phyloP scores from a whole-genome alignment of 1,140 invertebrate genomes.

The Meloidogyne exigua region DNA sequence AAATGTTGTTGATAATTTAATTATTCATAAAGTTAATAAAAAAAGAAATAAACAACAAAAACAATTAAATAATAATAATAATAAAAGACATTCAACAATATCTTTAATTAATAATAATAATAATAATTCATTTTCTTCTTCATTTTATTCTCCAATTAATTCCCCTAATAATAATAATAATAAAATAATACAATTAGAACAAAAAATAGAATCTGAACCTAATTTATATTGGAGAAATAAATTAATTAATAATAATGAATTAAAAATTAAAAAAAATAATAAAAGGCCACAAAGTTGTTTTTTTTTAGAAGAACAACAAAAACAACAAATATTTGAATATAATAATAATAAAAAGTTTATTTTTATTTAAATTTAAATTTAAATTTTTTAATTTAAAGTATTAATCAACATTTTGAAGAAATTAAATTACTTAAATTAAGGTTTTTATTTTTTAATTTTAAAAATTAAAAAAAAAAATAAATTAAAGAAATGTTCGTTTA shows the following conservation, averaged over 20 bases:
- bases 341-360: too few relatives aligned
- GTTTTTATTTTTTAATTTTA: not conserved
- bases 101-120: not conserved
- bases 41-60: slow-evolving; percentile 10
- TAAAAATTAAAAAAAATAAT: not conserved
- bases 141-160: not conserved
- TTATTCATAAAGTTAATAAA: not conserved
- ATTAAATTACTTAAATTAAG: not conserved
- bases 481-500: slow-evolving; percentile 28
- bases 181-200: not conserved
- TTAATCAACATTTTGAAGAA: not conserved
- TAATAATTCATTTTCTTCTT: not conserved
- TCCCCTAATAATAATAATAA: not conserved
- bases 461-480: slow-evolving; percentile 11
- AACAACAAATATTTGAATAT: not conserved
- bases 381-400: not conserved
- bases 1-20: slow-evolving; percentile 15
- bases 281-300: slow-evolving; percentile 21
- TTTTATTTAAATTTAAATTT: too few relatives aligned
- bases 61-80: not conserved
- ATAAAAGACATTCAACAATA: not conserved
- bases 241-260: not conserved
- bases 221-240: not conserved
- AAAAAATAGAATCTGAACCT: not conserved
- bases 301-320: not conserved